Evolutionary conservation across 2,888 invertebrate species (phyloP), one percentile per base, ranked within the genome.

Genomic region (Lymantria monacha): DNA sequence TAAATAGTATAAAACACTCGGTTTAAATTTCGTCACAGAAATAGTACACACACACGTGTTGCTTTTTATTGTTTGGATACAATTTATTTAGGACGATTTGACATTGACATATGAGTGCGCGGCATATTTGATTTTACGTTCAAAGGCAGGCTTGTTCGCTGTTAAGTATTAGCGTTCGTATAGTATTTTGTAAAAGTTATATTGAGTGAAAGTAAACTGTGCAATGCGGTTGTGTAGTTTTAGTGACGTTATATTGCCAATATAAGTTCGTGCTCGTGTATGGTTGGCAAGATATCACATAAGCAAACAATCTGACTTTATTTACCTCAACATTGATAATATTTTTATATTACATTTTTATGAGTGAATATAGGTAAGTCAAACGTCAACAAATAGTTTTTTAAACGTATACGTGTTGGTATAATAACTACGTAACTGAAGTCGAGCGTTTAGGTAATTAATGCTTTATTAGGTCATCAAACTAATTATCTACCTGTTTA

Each of bases 91-190:
- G 57, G 57, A 59, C 65, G 64, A 59, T 69, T 61, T 80, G 83
- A 84, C 79, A 79, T 79, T 87, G 83, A 86, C 84, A 81, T 78
- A 74, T 70, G 64, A 70, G 67, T 63, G 72, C 79, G 87, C 87
- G 88, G 83, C 84, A 85, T 80, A 70, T 85, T 87, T 55, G 56
- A 83, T 57, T 69, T 13, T 56, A 53, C 43, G 53, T 53, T 47
- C 12, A 42, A 51, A 15, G 38, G 51, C 48, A 47, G 40, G 41
- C 49, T 43, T 37, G 33, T 44, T 14, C 14, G 47, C 11, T 13
- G 53, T 48, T 42, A 47, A 53, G 54, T 59, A 46, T 49, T 48
- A 46, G 46, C 54, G 22, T 5, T 22, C 22, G 22, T 61, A 51
- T 57, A 59, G 69, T 70, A 64, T 65, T 69, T 69, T 65, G 59